Conservation (phyloP, 2,113 vertebrate genomes). For the Rynchops niger region DNA sequence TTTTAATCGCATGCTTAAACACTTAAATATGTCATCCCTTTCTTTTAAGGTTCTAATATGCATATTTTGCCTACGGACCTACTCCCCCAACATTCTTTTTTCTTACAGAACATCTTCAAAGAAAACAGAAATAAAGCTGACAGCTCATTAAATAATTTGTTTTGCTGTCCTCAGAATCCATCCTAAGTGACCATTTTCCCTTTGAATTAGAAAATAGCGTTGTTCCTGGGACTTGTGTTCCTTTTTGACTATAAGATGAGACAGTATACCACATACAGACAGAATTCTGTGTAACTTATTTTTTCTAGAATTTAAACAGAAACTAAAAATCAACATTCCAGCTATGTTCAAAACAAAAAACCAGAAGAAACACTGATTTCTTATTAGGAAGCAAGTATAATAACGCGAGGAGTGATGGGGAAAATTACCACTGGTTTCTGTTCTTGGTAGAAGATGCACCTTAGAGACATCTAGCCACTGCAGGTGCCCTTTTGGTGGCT, state of each 20-base stretch:
- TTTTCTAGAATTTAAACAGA: neutral
- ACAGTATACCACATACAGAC: neutral
- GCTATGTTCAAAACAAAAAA: neutral
- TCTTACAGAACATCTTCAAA: neutral
- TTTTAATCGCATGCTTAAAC: neutral
- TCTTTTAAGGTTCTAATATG: neutral
- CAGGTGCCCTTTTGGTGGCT: neutral
- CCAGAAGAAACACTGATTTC: neutral
- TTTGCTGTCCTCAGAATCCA: neutral
- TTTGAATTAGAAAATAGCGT: neutral
- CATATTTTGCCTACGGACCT: neutral
- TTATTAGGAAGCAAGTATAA: neutral
- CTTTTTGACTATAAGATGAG: neutral
- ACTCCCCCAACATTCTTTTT: neutral
- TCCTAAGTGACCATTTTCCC: neutral
- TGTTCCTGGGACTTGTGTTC: neutral
- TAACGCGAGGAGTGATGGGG: accelerated
- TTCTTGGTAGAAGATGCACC: neutral
- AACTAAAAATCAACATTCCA: neutral
- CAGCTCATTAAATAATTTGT: neutral
- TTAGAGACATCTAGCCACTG: neutral
- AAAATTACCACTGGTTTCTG: neutral
- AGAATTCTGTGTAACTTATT: neutral
- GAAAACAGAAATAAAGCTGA: neutral
- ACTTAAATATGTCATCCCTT: neutral